phyloP scores from a whole-genome alignment of 2,797 vertebrate species.

The Macropodus opercularis region DNA sequence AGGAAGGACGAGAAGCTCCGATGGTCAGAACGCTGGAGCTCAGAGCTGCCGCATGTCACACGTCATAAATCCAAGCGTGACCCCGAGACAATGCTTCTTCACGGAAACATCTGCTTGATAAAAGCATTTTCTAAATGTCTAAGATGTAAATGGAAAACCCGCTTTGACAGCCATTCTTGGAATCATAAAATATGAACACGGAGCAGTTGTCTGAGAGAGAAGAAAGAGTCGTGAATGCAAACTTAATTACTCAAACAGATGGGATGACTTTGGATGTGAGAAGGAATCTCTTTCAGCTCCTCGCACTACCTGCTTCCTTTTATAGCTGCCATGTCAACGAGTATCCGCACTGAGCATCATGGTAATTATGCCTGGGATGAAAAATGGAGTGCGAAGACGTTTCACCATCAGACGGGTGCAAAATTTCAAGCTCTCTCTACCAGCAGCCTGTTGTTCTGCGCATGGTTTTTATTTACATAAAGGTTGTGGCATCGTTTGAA shows the following conservation, averaged over 20 bases:
- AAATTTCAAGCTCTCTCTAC: constrained; percentile 3
- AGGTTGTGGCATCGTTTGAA: constrained; percentile 29
- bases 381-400: constrained; percentile 42
- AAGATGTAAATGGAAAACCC: neutral
- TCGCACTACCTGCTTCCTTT: constrained; percentile 48
- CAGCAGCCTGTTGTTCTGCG: constrained; percentile 8
- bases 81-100: too few relatives aligned
- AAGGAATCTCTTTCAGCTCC: constrained; percentile 31
- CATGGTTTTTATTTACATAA: constrained; percentile 27
- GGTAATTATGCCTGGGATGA: constrained; percentile 60
- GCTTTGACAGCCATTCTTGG: neutral
- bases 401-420: neutral
- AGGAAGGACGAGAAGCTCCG: neutral
- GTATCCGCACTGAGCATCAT: constrained; percentile 16
- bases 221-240: constrained; percentile 4
- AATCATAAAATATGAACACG: neutral
- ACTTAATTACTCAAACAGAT: constrained; percentile 33
- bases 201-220: neutral
- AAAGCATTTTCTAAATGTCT: neutral
- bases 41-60: too few relatives aligned
- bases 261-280: constrained; percentile 16
- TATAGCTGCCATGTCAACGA: constrained; percentile 48
- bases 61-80: too few relatives aligned
- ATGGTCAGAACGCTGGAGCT: constrained; percentile 1
- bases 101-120: neutral